Evolutionary conservation across 2,888 invertebrate species (phyloP).

Genomic region (Lutraria lutraria): DNA sequence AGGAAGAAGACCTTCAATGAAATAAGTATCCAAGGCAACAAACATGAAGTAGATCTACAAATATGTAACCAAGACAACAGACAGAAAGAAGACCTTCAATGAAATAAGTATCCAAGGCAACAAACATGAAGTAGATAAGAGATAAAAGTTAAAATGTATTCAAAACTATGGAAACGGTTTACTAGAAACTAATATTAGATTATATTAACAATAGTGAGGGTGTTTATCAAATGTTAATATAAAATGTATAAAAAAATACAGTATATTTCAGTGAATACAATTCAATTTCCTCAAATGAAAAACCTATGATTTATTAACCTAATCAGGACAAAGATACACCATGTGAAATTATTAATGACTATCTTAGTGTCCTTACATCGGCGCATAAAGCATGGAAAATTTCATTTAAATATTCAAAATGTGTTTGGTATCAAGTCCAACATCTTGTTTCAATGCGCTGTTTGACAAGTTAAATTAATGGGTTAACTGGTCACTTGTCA

Average conservation of each 20-base stretch:
- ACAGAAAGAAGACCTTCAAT: too few species aligned
- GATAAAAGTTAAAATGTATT: too few species aligned
- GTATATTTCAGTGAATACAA: background rate
- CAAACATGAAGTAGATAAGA: too few species aligned
- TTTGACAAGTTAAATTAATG: slow-evolving; percentile 10
- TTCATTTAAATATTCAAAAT: slow-evolving; percentile 15
- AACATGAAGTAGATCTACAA: too few species aligned
- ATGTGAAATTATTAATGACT: background rate
- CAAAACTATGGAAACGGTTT: too few species aligned
- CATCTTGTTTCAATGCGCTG: slow-evolving; percentile 9
- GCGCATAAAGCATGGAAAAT: background rate
- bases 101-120: too few species aligned
- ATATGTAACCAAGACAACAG: too few species aligned
- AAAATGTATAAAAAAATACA: background rate
- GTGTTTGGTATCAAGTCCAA: background rate
- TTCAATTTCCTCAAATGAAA: background rate
- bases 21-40: too few species aligned
- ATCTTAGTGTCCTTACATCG: background rate
- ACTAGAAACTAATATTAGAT: too few species aligned
- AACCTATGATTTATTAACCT: background rate
- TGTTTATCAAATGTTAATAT: background rate
- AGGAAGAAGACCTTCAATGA: too few species aligned
- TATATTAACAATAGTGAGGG: too few species aligned
- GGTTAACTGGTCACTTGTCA: slow-evolving; percentile 9
- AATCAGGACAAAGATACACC: background rate